phyloP scores from a whole-genome alignment of 2,113 vertebrate genomes.

The Panthera tigris region DNA sequence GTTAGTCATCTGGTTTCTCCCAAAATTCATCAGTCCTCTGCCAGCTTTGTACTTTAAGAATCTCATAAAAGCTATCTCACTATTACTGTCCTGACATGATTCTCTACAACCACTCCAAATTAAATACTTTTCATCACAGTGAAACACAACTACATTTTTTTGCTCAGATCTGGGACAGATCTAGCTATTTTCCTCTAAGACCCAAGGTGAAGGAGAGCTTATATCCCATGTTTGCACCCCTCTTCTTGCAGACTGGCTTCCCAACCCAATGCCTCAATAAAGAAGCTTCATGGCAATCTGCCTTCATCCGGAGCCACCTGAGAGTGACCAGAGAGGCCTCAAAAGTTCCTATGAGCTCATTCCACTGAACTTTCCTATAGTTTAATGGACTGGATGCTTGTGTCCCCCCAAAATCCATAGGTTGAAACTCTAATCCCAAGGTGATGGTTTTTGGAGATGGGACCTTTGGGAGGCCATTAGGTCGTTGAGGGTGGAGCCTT shows the following conservation, averaged over 20 bases:
- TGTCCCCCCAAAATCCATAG: neutral
- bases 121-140: neutral
- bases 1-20: slow-evolving; percentile 8
- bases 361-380: neutral
- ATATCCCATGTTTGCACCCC: fast-evolving
- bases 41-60: slow-evolving; percentile 38
- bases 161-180: neutral
- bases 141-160: neutral
- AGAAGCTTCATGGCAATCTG: neutral
- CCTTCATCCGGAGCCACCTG: neutral
- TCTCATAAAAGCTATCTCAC: slow-evolving; percentile 9
- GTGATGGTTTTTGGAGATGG: neutral
- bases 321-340: neutral
- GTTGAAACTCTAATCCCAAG: neutral
- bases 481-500: neutral
- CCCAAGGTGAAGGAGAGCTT: neutral
- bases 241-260: neutral
- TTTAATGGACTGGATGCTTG: neutral
- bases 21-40: neutral
- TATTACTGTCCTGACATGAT: slow-evolving; percentile 5
- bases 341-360: neutral
- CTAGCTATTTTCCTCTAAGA: neutral
- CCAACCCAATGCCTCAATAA: neutral
- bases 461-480: neutral
- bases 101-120: slow-evolving; percentile 18